A percentile compares a stretch with the other conserved stretches of the same genome.
Conservation (phyloP, 2,113 vertebrate genomes). For the Prolemur simus region DNA sequence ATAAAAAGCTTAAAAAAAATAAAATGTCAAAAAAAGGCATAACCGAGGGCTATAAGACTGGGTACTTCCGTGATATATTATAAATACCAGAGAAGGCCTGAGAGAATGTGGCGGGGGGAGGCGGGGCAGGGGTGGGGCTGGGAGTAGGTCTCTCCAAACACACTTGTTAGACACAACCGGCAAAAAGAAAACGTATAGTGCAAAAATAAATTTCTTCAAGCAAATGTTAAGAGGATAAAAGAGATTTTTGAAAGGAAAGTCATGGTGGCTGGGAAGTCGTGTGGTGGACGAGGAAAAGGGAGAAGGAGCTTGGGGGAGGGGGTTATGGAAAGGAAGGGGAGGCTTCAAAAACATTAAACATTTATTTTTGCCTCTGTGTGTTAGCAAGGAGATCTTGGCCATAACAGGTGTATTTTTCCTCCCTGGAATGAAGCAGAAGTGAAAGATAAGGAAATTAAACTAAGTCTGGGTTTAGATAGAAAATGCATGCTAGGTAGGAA, state of each 20-base stretch:
- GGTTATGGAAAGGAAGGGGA: constrained; percentile 67
- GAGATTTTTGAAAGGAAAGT: constrained; percentile 32
- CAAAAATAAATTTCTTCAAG: constrained; percentile 89
- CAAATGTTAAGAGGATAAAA: constrained; percentile 67
- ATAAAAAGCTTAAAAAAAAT: constrained; percentile 93
- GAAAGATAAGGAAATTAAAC: constrained; percentile 76
- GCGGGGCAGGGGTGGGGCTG: constrained; percentile 39
- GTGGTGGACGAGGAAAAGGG: neutral
- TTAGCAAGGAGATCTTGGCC: constrained; percentile 74
- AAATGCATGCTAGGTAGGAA: constrained; percentile 71
- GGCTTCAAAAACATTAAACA: constrained; percentile 69
- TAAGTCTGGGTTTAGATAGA: constrained; percentile 71
- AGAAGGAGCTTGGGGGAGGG: neutral
- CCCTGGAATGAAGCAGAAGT: constrained; percentile 77
- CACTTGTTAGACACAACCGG: constrained; percentile 88
- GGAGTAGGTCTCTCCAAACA: constrained; percentile 84
- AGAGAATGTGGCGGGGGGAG: constrained; percentile 87
- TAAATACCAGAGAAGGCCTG: constrained; percentile 92
- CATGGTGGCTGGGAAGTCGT: neutral
- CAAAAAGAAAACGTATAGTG: constrained; percentile 88
- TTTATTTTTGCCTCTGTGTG: constrained; percentile 78
- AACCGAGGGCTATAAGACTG: constrained; percentile 90
- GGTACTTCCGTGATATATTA: constrained; percentile 91
- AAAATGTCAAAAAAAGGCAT: constrained; percentile 91
- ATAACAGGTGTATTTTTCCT: constrained; percentile 78